Base-by-base conservation (phyloP, 2,797 vertebrate genomes). In the Danio aesculapii region DNA sequence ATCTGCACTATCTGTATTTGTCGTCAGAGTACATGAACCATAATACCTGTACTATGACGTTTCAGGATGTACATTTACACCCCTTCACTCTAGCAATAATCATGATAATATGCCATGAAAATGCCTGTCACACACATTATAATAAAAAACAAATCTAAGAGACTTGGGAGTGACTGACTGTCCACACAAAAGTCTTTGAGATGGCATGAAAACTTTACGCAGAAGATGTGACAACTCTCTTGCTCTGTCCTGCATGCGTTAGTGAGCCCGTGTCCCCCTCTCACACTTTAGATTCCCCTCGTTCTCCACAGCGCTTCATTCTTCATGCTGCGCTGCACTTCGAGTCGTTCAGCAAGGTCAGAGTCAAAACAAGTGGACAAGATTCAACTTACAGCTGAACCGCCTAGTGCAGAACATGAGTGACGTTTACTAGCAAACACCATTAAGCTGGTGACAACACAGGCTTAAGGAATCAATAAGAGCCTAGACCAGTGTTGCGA, bases 251-350 rank as follows among this genome's bases (percentile, higher is more conserved):
- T 57, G 58, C 67, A 43, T 71, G 59, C 59, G 49, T 55, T 77
- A 74, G 73, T 78, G 68, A 83, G 70, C 63, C 59, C 39, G 70
- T 83, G 73, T 80, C 69, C 73, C 62, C 41, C 9, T 57, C 63
- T 62, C 17, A 64, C 77, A 69, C 62, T 86, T 86, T 74, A 84
- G 85, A 85, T 87, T 87, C 86, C 52, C 77, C 73, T 83, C 77
- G 21, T 79, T 59, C 78, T 58, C 70, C 53, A 50, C 50, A 49
- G 30, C 13, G 11, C 66, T 76, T 61, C 67, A 81, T 84, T 86
- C 79, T 77, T 84, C 79, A 85, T 84, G 86, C 83, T 77, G 79
- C 62, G 57, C 66, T 79, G 70, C 50, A 8, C 62, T 84, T 67
- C 39, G 79, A 72, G 50, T 21, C 63, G 74, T 75, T 84, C 81